These are phyloP conservation scores for Pantherophis vulpinus DNA, from an alignment of 2,797 vertebrate species.

Conservation along the genomic window DNA sequence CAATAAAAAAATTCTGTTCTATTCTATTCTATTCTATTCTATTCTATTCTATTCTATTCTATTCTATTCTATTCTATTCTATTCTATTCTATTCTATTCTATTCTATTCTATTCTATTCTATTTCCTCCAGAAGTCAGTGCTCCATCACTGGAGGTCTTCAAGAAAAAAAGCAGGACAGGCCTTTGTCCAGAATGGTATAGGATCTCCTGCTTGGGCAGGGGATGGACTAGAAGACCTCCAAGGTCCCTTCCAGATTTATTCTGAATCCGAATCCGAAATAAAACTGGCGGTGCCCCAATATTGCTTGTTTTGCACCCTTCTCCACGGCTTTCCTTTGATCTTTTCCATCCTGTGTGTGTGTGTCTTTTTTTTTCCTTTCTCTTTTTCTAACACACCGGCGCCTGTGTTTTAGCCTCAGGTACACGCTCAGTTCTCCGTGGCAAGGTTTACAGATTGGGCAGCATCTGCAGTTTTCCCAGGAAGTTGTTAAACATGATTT, in stretches of 20 bases:
- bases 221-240: neutral
- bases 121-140: neutral
- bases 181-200: neutral
- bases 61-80: neutral
- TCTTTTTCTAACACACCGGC: no score
- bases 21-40: no score
- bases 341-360: neutral
- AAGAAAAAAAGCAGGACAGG: neutral
- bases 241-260: neutral
- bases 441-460: neutral
- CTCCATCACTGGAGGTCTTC: neutral
- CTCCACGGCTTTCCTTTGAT: neutral
- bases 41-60: no score
- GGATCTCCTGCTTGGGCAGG: neutral
- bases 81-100: no score
- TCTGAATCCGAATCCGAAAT: neutral
- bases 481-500: conserved; percentile 8
- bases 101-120: no score
- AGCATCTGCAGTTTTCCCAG: conserved; percentile 5
- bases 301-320: no score
- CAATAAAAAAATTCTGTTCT: no score
- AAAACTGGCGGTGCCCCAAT: neutral
- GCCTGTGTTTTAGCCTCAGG: no score
- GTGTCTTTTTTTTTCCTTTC: neutral
- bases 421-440: neutral